Evolutionary conservation across 1,140 invertebrate species (phyloP).

Genomic region (Lordiphosa collinella): DNA sequence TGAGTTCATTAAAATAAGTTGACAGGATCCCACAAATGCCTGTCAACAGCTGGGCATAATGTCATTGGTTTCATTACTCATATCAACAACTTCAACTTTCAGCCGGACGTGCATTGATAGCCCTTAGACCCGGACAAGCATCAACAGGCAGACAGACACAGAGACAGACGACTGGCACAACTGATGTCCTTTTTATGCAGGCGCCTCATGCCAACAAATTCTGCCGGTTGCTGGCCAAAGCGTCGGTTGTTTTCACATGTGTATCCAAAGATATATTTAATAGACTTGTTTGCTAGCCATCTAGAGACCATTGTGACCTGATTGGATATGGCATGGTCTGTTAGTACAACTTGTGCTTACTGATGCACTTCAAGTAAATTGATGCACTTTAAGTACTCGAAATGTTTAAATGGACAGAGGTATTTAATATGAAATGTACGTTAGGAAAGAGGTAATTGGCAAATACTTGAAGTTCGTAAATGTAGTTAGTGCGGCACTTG

Average conservation of each 20-base stretch:
- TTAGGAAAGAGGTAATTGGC: no score
- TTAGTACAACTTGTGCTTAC: constrained; percentile 31
- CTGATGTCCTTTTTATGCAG: constrained; percentile 26
- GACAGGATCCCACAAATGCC: not conserved
- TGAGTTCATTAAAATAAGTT: constrained; percentile 10
- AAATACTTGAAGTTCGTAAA: no score
- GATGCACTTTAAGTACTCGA: constrained; percentile 1
- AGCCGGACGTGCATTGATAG: constrained; percentile 7
- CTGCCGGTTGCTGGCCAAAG: constrained; percentile 8
- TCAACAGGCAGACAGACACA: constrained; percentile 1
- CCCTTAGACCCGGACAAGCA: constrained; percentile 9
- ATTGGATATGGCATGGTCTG: constrained; percentile 58
- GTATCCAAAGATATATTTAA: constrained; percentile 42
- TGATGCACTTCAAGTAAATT: constrained; percentile 14
- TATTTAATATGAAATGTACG: no score
- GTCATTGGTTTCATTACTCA: constrained; percentile 25
- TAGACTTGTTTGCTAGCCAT: constrained; percentile 37
- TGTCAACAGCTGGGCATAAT: constrained; percentile 7
- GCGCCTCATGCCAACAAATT: constrained; percentile 17
- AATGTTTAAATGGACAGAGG: no score
- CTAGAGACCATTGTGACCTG: constrained; percentile 34
- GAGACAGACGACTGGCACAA: not conserved
- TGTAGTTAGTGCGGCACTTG: no score
- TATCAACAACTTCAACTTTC: constrained; percentile 6
- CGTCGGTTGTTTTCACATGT: not conserved